Evolutionary conservation across 1,140 invertebrate species (phyloP).

Genomic region (Colletes latitarsis): DNA sequence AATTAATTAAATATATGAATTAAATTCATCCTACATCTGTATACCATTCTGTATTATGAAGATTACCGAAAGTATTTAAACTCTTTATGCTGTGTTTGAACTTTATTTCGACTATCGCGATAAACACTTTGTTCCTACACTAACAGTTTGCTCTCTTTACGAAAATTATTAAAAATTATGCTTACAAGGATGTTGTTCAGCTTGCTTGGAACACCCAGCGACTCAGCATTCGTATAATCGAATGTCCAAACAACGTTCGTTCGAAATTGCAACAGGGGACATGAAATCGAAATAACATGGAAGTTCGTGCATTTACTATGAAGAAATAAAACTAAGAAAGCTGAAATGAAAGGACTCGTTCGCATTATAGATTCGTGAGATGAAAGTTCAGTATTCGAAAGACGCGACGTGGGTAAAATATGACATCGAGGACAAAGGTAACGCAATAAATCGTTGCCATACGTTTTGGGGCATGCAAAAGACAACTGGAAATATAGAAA

Average conservation of each 20-base stretch:
- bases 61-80: no score
- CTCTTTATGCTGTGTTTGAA: no score
- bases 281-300: not conserved
- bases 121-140: no score
- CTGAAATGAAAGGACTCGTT: not conserved
- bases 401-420: not conserved
- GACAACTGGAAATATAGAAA: slow-evolving; percentile 1
- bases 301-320: not conserved
- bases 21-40: no score
- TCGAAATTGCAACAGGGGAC: not conserved
- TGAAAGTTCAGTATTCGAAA: not conserved
- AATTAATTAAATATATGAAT: no score
- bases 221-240: not conserved
- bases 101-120: no score
- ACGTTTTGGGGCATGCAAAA: not conserved
- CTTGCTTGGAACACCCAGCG: no score
- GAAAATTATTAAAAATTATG: no score
- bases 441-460: slow-evolving; percentile 26
- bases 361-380: slow-evolving; percentile 8
- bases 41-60: no score
- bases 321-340: not conserved
- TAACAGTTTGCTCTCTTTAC: no score
- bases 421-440: slow-evolving; percentile 6
- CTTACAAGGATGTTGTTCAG: no score
- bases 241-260: not conserved